phyloP scores from a whole-genome alignment of 2,888 invertebrate genomes.

The Scelioninae gen. 2 region DNA sequence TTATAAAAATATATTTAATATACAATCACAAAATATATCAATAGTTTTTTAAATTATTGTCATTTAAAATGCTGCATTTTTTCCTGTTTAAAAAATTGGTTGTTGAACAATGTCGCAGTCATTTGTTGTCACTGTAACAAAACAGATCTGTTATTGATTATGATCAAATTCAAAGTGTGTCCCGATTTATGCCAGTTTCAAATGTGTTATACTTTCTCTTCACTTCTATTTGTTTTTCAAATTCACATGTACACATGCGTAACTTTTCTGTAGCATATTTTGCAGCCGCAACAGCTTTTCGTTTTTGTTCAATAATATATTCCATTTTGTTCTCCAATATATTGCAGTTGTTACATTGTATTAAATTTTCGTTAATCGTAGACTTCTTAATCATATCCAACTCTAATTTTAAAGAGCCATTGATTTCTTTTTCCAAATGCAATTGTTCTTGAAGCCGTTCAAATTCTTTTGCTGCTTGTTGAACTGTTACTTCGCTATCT shows the following conservation, averaged over 20 bases:
- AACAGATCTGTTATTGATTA: no score
- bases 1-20: no score
- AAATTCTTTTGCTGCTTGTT: conserved; percentile 66
- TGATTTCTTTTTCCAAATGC: conserved; percentile 61
- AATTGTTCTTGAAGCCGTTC: conserved; percentile 64
- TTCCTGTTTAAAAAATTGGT: no score
- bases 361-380: conserved; percentile 40
- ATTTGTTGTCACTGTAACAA: no score
- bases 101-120: no score
- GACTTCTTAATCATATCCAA: conserved; percentile 56
- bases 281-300: conserved; percentile 62
- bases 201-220: conserved; percentile 52
- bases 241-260: conserved; percentile 50
- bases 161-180: no score
- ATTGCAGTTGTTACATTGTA: conserved; percentile 60
- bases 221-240: conserved; percentile 56
- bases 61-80: no score
- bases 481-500: conserved; percentile 65
- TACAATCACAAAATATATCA: no score
- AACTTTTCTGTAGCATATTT: conserved; percentile 65
- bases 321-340: conserved; percentile 57
- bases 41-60: no score
- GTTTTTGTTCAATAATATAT: conserved; percentile 61
- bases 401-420: conserved; percentile 59
- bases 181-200: no score